A percentile compares a stretch with the other conserved stretches of the same genome.
Evolutionary conservation across 1,140 invertebrate species (phyloP).

Genomic region (Leptoteleia sp.): DNA sequence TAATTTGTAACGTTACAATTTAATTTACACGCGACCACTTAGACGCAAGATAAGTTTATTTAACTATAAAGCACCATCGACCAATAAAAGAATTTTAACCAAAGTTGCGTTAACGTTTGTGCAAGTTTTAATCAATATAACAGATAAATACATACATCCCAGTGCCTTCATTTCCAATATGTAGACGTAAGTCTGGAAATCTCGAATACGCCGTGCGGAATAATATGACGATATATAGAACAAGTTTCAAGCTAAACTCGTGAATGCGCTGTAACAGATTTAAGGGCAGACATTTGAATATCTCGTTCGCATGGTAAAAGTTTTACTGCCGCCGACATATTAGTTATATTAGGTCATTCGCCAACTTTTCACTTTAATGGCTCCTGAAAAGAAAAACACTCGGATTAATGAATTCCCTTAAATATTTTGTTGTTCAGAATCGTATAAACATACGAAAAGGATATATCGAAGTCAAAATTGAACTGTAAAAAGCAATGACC

Average conservation of each 20-base stretch:
- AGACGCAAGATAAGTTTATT: neutral
- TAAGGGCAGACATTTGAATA: slow-evolving; percentile 48
- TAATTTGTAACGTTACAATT: too few species aligned
- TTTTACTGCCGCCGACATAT: slow-evolving; percentile 38
- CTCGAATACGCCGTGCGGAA: slow-evolving; percentile 31
- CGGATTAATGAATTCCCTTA: slow-evolving; percentile 5
- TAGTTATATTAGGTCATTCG: slow-evolving; percentile 40
- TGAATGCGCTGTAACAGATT: slow-evolving; percentile 56
- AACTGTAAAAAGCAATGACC: slow-evolving; percentile 20
- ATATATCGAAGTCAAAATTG: slow-evolving; percentile 25
- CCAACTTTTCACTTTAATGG: slow-evolving; percentile 37
- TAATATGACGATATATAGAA: slow-evolving; percentile 51
- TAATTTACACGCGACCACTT: too few species aligned
- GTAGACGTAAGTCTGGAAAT: slow-evolving; percentile 29
- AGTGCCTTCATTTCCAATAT: slow-evolving; percentile 9
- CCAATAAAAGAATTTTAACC: neutral
- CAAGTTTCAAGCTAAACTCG: slow-evolving; percentile 40
- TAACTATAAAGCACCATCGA: neutral
- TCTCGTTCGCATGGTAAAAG: slow-evolving; percentile 24
- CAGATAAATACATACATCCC: slow-evolving; percentile 29
- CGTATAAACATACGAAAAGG: slow-evolving; percentile 1
- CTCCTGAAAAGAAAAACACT: slow-evolving; percentile 11
- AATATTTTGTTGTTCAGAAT: slow-evolving; percentile 1
- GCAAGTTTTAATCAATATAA: slow-evolving; percentile 34
- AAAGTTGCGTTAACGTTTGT: neutral